A percentile compares a stretch with the other conserved stretches of the same genome.
Conservation (phyloP, 2,113 vertebrate species). For the Apodemus sylvaticus region DNA sequence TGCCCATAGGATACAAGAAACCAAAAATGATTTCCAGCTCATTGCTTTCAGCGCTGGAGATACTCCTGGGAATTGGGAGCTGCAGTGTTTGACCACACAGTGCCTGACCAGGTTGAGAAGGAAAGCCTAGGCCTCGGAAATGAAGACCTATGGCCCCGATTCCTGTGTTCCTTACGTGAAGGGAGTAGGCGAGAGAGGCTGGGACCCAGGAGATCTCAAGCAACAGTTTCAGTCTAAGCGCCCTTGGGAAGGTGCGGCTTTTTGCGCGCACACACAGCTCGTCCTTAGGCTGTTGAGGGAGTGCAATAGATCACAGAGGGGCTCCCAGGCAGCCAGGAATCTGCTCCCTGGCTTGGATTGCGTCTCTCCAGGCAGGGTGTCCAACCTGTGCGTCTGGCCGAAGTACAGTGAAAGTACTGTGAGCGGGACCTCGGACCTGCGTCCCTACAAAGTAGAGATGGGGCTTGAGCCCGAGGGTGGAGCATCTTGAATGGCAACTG, state of each 20-base stretch:
- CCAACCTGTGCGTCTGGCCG: not conserved
- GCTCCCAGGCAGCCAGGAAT: not conserved
- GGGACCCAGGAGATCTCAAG: conserved; percentile 21
- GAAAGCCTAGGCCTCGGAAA: conserved; percentile 13
- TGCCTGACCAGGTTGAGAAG: not conserved
- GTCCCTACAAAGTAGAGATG: not conserved
- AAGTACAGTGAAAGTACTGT: not conserved
- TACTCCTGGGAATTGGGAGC: conserved; percentile 23
- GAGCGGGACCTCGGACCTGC: not conserved
- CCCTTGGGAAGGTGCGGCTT: conserved; percentile 19
- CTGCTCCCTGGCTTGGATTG: not conserved
- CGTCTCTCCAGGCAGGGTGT: not conserved
- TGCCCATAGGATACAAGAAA: not conserved
- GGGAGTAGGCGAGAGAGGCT: not conserved
- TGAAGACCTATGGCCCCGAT: conserved; percentile 8
- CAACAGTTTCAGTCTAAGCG: not conserved
- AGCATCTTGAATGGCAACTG: conserved; percentile 67
- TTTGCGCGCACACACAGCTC: conserved; percentile 9
- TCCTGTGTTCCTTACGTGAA: not conserved
- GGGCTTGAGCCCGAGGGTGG: conserved; percentile 60
- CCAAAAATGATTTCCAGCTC: not conserved
- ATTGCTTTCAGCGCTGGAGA: not conserved
- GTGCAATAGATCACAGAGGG: not conserved
- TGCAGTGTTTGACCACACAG: not conserved
- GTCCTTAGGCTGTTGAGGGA: not conserved